Conservation (phyloP, 2,113 vertebrate species). For the Zeus faber region DNA sequence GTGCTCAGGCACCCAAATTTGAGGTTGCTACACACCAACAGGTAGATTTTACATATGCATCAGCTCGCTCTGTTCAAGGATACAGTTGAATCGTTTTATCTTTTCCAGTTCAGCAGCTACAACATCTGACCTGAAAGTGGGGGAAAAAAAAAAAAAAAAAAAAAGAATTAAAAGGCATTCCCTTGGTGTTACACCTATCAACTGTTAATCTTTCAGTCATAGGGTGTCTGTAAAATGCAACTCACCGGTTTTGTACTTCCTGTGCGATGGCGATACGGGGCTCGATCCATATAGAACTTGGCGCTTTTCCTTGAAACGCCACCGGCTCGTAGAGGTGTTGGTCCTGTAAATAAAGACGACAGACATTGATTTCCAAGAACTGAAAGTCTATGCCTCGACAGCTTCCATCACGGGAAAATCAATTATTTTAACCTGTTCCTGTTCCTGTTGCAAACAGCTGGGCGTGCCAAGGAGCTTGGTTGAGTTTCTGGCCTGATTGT, state of each 20-base stretch:
- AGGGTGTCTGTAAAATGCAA: conserved; percentile 1
- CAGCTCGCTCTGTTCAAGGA: conserved; percentile 53
- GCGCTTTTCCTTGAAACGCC: conserved; percentile 18
- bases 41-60: too few species aligned
- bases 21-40: too few species aligned
- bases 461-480: conserved; percentile 31
- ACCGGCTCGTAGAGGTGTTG: conserved; percentile 9
- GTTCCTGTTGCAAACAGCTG: conserved; percentile 62
- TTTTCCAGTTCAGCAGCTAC: conserved; percentile 72
- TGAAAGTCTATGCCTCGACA: too few species aligned
- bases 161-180: background rate
- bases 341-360: conserved; percentile 38
- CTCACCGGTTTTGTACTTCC: conserved; percentile 36
- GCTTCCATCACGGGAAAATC: too few species aligned
- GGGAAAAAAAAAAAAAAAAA: conserved; percentile 5
- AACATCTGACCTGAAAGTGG: conserved; percentile 49
- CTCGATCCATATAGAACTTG: background rate
- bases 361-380: background rate
- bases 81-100: conserved; percentile 75
- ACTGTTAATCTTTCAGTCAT: background rate
- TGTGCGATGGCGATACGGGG: conserved; percentile 14
- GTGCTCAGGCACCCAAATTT: too few species aligned
- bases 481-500: conserved; percentile 52
- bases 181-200: background rate
- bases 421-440: background rate